A percentile compares a stretch with the other conserved stretches of the same genome.
Conservation (phyloP, 2,888 invertebrate species). For the Dicranocentrus wangi region DNA sequence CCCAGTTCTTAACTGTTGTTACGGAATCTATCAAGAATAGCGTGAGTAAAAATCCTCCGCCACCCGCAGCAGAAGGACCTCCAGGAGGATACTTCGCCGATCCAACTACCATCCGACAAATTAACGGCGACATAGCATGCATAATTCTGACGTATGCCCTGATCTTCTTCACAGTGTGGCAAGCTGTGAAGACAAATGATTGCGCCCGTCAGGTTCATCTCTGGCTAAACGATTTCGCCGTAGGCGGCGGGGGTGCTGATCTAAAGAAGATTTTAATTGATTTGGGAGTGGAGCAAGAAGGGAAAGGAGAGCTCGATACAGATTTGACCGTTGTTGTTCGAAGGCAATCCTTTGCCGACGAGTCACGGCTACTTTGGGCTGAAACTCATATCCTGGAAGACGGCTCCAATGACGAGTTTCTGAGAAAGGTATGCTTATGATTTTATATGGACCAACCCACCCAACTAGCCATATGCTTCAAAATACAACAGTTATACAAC, state of each 20-base stretch:
- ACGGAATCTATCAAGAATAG: neutral
- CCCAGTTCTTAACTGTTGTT: neutral
- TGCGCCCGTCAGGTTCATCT: conserved; percentile 66
- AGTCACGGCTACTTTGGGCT: conserved; percentile 21
- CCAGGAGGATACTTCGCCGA: neutral
- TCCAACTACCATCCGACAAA: conserved; percentile 38
- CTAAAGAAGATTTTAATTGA: conserved; percentile 14
- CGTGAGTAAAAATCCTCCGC: neutral
- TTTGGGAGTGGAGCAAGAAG: neutral
- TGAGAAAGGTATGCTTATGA: conserved; percentile 47
- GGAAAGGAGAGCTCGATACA: neutral
- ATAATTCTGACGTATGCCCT: conserved; percentile 40
- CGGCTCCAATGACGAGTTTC: conserved; percentile 24
- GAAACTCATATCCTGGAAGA: neutral
- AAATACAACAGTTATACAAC: neutral
- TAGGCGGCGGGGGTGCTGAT: conserved; percentile 41
- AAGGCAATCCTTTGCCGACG: too few species aligned
- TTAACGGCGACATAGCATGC: conserved; percentile 58
- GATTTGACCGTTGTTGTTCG: too few species aligned
- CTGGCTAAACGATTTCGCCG: conserved; percentile 69
- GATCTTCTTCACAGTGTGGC: conserved; percentile 64
- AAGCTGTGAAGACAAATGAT: conserved; percentile 66
- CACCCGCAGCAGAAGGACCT: neutral
- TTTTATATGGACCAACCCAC: too few species aligned
- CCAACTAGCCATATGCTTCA: neutral